Evolutionary conservation across 2,797 vertebrate species (phyloP), one percentile per base, ranked within the genome.

Genomic region (Aeoliscus strigatus): DNA sequence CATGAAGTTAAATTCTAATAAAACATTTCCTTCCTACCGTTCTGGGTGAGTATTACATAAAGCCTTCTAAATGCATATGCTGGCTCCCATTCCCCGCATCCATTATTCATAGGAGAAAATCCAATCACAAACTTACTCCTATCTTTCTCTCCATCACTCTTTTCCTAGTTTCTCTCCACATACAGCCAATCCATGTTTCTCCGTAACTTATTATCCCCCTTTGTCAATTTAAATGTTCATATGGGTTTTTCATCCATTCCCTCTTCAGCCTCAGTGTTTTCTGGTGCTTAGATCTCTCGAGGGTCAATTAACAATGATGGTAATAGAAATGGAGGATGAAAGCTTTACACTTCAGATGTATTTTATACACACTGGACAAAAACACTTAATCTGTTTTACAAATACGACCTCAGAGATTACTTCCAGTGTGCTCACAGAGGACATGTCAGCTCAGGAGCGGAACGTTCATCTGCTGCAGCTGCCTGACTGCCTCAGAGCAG

Each of bases 51-150:
- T 73, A 71, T 77, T 72, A 66, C 73, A 69, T 41, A 60, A 69
- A 75, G 35, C 44, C 47, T 58, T 79, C 68, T 81, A 69, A 83
- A 82, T 81, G 75, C 72, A 77, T 73, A 60, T 66, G 59, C 62
- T 69, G 70, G 65, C 63, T 73, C 38, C 53, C 27, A 24, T 61
- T 77, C 11, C 2, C 51, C 24, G 29, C 66, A 80, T 82, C 62
- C 60, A 81, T 80, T 79, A 81, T 81, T 83, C 66, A 82, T 79
- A 17, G 45, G 10, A 63, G 61, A 36, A 70, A 77, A 69, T 66
- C 50, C 51, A 60, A 65, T 77, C 49, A 34, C 60, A 37, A 34
- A 66, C 47, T 67, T 65, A 52, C 52, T 60, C 46, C 45, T 69
- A 40, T 63, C 50, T 35, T 3, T 50, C 15, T 14, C 9, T 6